These are phyloP conservation scores for Chalcis sispes DNA, from an alignment of 2,888 invertebrate genomes.

Conservation along the genomic window DNA sequence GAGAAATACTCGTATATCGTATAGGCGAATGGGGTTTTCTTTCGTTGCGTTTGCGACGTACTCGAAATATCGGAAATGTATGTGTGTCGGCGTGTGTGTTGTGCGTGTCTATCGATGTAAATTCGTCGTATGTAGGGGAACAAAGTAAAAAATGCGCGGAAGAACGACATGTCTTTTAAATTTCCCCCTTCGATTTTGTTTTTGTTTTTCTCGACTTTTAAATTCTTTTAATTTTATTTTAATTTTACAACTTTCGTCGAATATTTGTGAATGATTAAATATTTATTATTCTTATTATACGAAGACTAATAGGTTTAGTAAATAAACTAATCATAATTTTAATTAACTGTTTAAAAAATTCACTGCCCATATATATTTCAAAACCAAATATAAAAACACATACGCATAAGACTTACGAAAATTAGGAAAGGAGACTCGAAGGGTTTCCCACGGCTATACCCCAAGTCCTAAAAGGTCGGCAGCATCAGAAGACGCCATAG, in stretches of 20 bases:
- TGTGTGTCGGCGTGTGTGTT: background rate
- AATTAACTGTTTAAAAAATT: background rate
- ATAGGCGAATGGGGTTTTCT: slow-evolving; percentile 21
- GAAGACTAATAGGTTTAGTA: no score
- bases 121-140: no score
- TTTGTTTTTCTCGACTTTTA: background rate
- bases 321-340: no score
- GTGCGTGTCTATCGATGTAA: no score
- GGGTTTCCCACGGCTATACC: no score
- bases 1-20: background rate
- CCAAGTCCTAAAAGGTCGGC: slow-evolving; percentile 64
- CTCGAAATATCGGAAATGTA: background rate
- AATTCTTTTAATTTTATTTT: no score
- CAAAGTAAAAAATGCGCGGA: background rate
- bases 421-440: background rate
- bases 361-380: background rate
- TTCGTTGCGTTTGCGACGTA: background rate
- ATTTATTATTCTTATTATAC: no score
- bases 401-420: no score
- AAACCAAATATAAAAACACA: background rate
- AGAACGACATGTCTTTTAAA: no score
- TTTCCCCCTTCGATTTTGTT: background rate
- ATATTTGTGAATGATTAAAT: no score
- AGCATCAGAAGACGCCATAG: slow-evolving; percentile 47
- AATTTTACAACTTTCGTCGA: no score